A percentile compares a stretch with the other conserved stretches of the same genome.
Evolutionary conservation across 2,113 vertebrate genomes (phyloP).

Genomic region (Microtus ochrogaster): DNA sequence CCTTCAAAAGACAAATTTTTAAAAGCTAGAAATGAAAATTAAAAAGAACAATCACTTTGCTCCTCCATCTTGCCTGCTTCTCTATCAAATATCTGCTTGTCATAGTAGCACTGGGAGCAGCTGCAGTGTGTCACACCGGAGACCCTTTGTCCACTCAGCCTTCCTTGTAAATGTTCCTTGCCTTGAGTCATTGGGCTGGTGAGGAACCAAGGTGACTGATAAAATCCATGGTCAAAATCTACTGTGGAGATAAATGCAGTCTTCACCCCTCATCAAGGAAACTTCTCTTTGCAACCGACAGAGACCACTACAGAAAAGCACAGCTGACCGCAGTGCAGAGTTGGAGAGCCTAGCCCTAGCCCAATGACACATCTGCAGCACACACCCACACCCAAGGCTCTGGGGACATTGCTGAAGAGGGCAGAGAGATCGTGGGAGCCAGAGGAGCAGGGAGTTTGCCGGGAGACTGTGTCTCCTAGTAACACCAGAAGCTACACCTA

Average conservation of each 20-base stretch:
- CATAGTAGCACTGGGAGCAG: not conserved
- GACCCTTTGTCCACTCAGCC: not conserved
- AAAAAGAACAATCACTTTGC: not conserved
- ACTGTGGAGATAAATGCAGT: not conserved
- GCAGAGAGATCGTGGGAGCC: not conserved
- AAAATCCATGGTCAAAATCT: conserved; percentile 19
- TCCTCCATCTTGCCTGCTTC: not conserved
- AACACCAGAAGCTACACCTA: not conserved
- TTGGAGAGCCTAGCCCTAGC: not conserved
- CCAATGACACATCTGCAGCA: too few species aligned
- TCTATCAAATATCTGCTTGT: not conserved
- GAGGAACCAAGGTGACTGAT: not conserved
- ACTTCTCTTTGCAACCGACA: not conserved
- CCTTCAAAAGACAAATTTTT: not conserved
- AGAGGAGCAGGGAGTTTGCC: not conserved
- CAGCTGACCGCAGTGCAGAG: not conserved
- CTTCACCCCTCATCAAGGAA: not conserved
- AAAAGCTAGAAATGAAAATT: not conserved
- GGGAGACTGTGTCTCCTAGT: not conserved
- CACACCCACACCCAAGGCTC: not conserved
- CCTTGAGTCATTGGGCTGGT: not conserved
- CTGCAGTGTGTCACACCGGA: not conserved
- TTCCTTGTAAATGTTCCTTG: not conserved
- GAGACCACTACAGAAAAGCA: not conserved
- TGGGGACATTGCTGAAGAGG: not conserved